phyloP scores from a whole-genome alignment of 2,888 invertebrate species.

The Cantharis rustica region DNA sequence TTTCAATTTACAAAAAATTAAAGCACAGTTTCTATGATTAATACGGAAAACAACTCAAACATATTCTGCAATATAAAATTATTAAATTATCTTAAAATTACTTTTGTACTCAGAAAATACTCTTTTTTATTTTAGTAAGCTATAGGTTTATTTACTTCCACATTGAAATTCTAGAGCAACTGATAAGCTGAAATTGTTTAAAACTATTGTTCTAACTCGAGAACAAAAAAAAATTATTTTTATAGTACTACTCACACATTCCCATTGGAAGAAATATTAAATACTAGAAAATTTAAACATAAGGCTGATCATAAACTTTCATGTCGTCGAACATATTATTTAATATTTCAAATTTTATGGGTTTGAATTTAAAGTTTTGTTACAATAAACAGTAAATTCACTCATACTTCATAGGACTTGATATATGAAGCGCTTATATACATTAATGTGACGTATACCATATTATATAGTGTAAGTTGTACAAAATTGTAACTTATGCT shows the following conservation, averaged over 20 bases:
- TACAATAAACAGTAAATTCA: too few species aligned
- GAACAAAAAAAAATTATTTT: not conserved
- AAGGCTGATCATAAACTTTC: not conserved
- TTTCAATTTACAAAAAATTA: not conserved
- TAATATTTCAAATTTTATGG: too few species aligned
- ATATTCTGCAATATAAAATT: not conserved
- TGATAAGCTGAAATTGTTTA: not conserved
- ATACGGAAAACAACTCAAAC: not conserved
- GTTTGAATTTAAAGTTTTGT: too few species aligned
- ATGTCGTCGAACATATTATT: not conserved
- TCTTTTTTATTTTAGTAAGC: not conserved
- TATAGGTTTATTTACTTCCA: not conserved
- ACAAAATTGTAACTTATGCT: too few species aligned
- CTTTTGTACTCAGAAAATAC: too few species aligned
- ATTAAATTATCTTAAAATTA: too few species aligned
- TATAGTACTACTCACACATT: not conserved
- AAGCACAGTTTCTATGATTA: not conserved
- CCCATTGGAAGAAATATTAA: not conserved
- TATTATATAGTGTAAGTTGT: too few species aligned
- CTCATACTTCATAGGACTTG: too few species aligned
- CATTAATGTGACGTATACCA: too few species aligned
- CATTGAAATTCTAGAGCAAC: not conserved
- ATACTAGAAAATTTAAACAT: not conserved
- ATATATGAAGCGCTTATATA: too few species aligned
- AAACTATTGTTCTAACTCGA: not conserved